A percentile compares a stretch with the other conserved stretches of the same genome.
Evolutionary conservation across 2,797 vertebrate genomes (phyloP).

Genomic region (Chaetophractus vellerosus): DNA sequence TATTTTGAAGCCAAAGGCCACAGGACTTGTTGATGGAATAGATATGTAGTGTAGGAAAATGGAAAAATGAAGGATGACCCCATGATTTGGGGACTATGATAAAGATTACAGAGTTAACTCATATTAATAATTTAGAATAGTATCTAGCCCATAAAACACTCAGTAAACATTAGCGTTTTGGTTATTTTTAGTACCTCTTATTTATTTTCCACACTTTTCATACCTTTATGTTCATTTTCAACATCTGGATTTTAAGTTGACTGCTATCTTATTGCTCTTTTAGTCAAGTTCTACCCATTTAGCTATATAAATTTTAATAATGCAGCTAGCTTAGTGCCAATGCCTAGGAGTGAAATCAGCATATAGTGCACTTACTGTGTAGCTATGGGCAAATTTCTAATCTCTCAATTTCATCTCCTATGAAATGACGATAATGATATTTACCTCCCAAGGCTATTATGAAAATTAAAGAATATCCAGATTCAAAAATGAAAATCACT

Average conservation of each 20-base stretch:
- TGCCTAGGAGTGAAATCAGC: constrained; percentile 36
- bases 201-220: neutral
- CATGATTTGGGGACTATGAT: neutral
- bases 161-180: neutral
- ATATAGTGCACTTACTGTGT: constrained; percentile 65
- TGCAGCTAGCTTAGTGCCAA: neutral
- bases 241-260: constrained; percentile 31
- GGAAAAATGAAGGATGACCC: neutral
- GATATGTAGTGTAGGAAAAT: neutral
- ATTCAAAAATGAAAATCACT: constrained; percentile 78
- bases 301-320: constrained; percentile 25
- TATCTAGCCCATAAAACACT: neutral
- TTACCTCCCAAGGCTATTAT: constrained; percentile 77
- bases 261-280: neutral
- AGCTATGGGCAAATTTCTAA: constrained; percentile 75
- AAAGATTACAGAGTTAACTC: neutral
- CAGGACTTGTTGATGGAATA: neutral
- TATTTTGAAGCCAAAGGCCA: neutral
- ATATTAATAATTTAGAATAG: neutral
- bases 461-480: constrained; percentile 81
- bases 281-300: neutral
- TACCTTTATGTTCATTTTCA: neutral
- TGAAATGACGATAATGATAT: constrained; percentile 79
- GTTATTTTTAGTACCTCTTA: neutral
- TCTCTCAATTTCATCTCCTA: constrained; percentile 77